Evolutionary conservation across 1,140 invertebrate genomes (phyloP).

Genomic region (Drosophila bocqueti): DNA sequence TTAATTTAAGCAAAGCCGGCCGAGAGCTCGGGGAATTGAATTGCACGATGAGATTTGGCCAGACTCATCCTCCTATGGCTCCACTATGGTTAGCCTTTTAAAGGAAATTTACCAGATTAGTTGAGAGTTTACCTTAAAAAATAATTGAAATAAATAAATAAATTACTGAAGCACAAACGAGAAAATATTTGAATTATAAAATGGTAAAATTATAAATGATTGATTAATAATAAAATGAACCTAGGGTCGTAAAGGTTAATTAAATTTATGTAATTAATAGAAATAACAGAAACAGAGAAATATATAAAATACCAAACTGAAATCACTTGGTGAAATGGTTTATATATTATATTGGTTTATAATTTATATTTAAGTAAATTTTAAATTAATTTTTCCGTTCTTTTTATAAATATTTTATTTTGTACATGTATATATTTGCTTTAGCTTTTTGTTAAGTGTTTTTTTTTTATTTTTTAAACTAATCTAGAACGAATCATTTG

Average conservation of each 20-base stretch:
- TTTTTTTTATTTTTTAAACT: not conserved
- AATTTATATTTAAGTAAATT: too few species aligned
- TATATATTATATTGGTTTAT: too few species aligned
- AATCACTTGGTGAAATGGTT: too few species aligned
- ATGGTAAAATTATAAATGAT: not conserved
- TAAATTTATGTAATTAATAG: too few species aligned
- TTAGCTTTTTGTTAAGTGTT: not conserved
- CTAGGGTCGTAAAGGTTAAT: too few species aligned
- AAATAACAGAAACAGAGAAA: too few species aligned
- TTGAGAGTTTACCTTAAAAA: not conserved
- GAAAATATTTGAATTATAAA: not conserved
- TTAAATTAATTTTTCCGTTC: too few species aligned
- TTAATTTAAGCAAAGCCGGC: constrained; percentile 71
- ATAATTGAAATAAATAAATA: not conserved
- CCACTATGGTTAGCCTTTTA: not conserved
- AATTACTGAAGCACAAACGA: not conserved
- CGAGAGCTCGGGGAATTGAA: constrained; percentile 43
- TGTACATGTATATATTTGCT: not conserved
- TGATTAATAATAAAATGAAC: not conserved
- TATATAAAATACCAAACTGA: too few species aligned
- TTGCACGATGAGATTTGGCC: constrained; percentile 35
- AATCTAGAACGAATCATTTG: not conserved
- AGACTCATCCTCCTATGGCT: not conserved
- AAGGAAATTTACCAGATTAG: not conserved
- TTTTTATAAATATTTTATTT: not conserved